phyloP scores from a whole-genome alignment of 2,888 invertebrate species.

The Carcina quercana region DNA sequence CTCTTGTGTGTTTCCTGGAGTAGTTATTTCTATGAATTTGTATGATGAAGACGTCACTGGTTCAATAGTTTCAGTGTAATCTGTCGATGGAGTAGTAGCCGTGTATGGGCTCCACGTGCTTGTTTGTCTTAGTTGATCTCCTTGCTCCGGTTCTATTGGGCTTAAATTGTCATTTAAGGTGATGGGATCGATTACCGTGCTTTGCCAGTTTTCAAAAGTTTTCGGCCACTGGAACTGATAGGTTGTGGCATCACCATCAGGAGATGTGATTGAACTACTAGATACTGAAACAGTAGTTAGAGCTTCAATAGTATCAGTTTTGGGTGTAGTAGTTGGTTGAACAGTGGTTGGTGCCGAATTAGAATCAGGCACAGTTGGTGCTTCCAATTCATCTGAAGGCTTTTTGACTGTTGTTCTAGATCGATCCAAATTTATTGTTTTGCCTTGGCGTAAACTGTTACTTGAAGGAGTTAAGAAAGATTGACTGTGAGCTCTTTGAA shows the following conservation, averaged over 20 bases:
- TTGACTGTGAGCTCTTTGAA: slow-evolving; percentile 81
- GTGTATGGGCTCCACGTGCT: slow-evolving; percentile 38
- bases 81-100: slow-evolving; percentile 36
- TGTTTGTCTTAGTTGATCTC: slow-evolving; percentile 37
- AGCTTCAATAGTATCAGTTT: slow-evolving; percentile 35
- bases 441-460: slow-evolving; percentile 54
- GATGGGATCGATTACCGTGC: slow-evolving; percentile 82
- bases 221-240: slow-evolving; percentile 66
- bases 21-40: slow-evolving; percentile 37
- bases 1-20: slow-evolving; percentile 32
- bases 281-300: slow-evolving; percentile 37
- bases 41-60: slow-evolving; percentile 44
- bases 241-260: slow-evolving; percentile 56
- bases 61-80: slow-evolving; percentile 41
- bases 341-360: slow-evolving; percentile 44
- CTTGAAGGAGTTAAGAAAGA: slow-evolving; percentile 78
- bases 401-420: slow-evolving; percentile 34
- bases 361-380: slow-evolving; percentile 44
- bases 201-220: slow-evolving; percentile 75
- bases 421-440: slow-evolving; percentile 45
- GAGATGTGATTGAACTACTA: slow-evolving; percentile 50
- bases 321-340: slow-evolving; percentile 35
- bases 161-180: slow-evolving; percentile 80
- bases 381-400: slow-evolving; percentile 60
- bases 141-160: slow-evolving; percentile 41